These are phyloP conservation scores for Carapus acus DNA, from an alignment of 2,797 vertebrate genomes.

Conservation along the genomic window DNA sequence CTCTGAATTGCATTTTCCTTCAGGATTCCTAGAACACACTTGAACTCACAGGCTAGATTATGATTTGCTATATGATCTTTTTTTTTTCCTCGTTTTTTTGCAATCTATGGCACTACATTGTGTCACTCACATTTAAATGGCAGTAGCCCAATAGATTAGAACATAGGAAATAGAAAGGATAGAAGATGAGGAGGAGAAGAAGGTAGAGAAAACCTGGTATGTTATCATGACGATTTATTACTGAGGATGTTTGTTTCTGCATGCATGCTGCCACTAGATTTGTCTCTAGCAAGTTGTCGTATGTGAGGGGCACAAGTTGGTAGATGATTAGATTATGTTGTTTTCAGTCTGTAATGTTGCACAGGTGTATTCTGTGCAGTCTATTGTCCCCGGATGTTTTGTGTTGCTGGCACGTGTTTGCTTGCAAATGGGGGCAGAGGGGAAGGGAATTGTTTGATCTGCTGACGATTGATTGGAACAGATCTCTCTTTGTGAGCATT, in stretches of 20 bases:
- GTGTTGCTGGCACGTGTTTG: conserved; percentile 1
- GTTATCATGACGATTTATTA: too few relatives aligned
- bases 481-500: conserved; percentile 49
- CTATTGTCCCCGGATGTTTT: background rate
- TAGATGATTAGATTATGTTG: background rate
- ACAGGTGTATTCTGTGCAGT: background rate
- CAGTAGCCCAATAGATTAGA: too few relatives aligned
- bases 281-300: conserved; percentile 5
- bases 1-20: too few relatives aligned
- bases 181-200: too few relatives aligned
- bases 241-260: background rate
- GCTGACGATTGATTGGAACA: conserved; percentile 34
- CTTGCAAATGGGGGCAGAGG: conserved; percentile 1
- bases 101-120: too few relatives aligned
- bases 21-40: too few relatives aligned
- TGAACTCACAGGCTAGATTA: too few relatives aligned
- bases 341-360: conserved; percentile 1
- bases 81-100: too few relatives aligned
- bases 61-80: too few relatives aligned
- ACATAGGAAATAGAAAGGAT: too few relatives aligned
- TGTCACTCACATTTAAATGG: too few relatives aligned
- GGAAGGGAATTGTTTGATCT: conserved; percentile 17
- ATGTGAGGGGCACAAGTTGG: conserved; percentile 20
- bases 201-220: too few relatives aligned
- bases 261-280: background rate